These are phyloP conservation scores for Podargus strigoides DNA, from an alignment of 2,797 vertebrate species.

Conservation along the genomic window DNA sequence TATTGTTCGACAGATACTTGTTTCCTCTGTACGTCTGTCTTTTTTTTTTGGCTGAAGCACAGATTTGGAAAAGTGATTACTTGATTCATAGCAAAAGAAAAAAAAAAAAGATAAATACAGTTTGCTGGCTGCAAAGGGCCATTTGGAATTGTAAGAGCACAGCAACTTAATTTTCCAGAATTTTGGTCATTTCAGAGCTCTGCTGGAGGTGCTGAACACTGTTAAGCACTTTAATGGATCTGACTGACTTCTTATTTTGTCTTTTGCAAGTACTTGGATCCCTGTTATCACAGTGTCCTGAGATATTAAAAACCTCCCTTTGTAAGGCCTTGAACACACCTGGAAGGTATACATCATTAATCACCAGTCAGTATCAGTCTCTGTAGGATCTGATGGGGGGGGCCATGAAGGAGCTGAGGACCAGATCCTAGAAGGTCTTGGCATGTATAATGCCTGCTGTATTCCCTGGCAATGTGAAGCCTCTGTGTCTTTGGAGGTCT, in stretches of 20 bases:
- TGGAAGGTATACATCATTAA: neutral
- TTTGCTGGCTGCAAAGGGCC: neutral
- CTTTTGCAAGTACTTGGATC: neutral
- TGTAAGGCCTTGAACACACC: neutral
- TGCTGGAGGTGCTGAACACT: neutral
- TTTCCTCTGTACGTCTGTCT: neutral
- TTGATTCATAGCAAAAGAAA: neutral
- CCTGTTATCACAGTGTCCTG: neutral
- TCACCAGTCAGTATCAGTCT: neutral
- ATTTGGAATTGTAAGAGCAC: neutral
- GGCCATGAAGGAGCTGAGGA: neutral
- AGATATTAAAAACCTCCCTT: neutral
- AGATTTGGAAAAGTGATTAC: neutral
- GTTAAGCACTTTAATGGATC: neutral
- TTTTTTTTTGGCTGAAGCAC: neutral
- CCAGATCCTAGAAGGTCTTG: neutral
- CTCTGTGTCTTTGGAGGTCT: neutral
- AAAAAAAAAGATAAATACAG: neutral
- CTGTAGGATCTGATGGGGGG: neutral
- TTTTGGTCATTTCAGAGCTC: neutral
- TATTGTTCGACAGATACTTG: fast-evolving
- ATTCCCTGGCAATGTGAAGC: neutral
- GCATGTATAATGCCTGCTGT: neutral
- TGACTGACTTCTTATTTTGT: neutral
- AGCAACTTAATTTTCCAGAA: neutral